Evolutionary conservation across 2,113 vertebrate species (phyloP).

Genomic region (Hiodon tergisus): DNA sequence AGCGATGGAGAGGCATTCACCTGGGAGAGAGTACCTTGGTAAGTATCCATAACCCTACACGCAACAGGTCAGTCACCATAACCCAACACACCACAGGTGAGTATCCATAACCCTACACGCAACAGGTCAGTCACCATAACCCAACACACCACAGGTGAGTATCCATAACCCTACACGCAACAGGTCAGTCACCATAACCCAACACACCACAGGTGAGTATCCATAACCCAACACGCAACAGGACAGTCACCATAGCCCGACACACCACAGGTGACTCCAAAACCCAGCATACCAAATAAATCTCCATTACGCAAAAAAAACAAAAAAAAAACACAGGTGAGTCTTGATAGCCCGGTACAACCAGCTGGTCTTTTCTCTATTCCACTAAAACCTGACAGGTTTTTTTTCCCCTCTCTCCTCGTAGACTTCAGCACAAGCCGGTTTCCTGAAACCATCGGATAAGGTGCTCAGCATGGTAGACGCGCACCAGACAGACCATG

Average conservation of each 20-base stretch:
- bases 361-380: neutral
- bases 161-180: neutral
- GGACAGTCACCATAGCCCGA: neutral
- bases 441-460: no score
- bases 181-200: neutral
- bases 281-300: no score
- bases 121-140: neutral
- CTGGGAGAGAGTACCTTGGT: slow-evolving; percentile 47
- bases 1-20: slow-evolving; percentile 96
- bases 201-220: neutral
- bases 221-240: neutral
- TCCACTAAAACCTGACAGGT: neutral
- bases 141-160: neutral
- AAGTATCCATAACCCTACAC: neutral
- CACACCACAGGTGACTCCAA: neutral
- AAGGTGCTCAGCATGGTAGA: no score
- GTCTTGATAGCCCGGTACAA: neutral
- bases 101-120: neutral
- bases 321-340: no score
- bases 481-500: no score
- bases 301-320: neutral
- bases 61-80: neutral
- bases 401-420: neutral
- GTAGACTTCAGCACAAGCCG: no score
- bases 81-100: neutral